Evolutionary conservation across 2,113 vertebrate genomes (phyloP), one percentile per base, ranked within the genome.

Genomic region (Lepidothrix coronata): DNA sequence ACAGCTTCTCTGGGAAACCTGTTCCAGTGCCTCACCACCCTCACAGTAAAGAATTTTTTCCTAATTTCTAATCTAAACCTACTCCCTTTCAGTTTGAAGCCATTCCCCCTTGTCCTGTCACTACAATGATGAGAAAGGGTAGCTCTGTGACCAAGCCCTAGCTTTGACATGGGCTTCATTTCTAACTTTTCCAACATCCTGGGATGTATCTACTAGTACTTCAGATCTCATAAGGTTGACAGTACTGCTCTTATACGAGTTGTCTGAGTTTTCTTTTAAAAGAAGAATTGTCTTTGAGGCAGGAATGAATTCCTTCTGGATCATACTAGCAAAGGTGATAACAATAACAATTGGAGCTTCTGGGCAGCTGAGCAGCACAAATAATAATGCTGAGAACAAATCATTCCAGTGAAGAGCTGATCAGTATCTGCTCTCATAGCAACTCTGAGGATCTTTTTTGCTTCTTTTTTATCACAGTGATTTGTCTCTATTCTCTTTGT

Each of bases 401-500:
- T 90, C 17, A 80, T 88, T 90, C 24, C 54, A 77, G 9, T 0
- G 1, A 85, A 76, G 24, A 72, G 3, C 23, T 83, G 37, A 46
- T 48, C 17, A 72, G 8, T 52, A 58, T 43, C 59, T 88, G 35
- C 57, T 89, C 68, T 28, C 37, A 20, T 14, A 54, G 41, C 59
- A 49, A 49, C 22, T 44, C 48, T 44, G 52, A 74, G 44, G 8
- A 67, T 14, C 11, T 71, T 74, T 74, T 59, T 72, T 78, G 9
- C 13, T 25, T 61, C 57, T 54, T 20, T 84, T 84, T 86, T 62
- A 17, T 70, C 21, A 20, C 8, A 33, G n/a, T 2, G 2, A 33
- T 93, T 88, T 76, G 2, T 75, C 37, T 62, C 14, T 79, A 28
- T 44, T 88, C 8, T 85, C 33, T 95, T 86, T 92, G 48, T 46